Evolutionary conservation across 2,113 vertebrate genomes (phyloP), one percentile per base, ranked within the genome.

Genomic region (Centropus unirufus): DNA sequence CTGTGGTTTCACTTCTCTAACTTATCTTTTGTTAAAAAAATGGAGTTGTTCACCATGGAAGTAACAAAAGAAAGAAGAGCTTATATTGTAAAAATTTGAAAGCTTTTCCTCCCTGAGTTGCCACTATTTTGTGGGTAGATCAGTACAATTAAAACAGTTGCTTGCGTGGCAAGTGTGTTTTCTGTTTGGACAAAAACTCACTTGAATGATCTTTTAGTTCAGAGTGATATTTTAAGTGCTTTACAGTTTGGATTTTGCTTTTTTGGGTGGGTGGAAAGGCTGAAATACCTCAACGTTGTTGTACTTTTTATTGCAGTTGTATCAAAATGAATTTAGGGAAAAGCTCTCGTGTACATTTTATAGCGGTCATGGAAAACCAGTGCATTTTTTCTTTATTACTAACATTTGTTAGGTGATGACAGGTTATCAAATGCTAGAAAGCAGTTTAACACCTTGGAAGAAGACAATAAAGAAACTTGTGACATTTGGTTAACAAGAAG

Each of bases 401-500:
- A 68, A 68, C 69, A 30, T 95, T 96, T 96, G 95, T 80, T 86
- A 34, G 36, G 26, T 51, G 92, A 80, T 87, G 93, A 89, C 77
- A 91, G 63, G 47, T 85, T 93, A 86, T 97, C 93, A 82, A 76
- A 90, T 42, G 89, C 30, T 72, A 58, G 20, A 47, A 70, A 95
- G 32, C 77, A 78, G 29, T 86, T 87, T 93, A 91, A 95, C 90
- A 92, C 91, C 76, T 95, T 62, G 83, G 76, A 40, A 86, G 61
- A 70, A 80, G 83, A 68, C 46, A 64, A 29, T 67, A 86, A 89
- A 77, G 73, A 75, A 74, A 52, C 42, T 85, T 67, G 78, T 74
- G 85, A 85, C 54, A 62, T 44, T 96, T 95, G 39, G 89, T 90
- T 90, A 95, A 89, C 82, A 89, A 90, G 93, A 69, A 76, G 36